These are phyloP conservation scores for Rhinopomastus cyanomelas DNA, from an alignment of 2,113 vertebrate species.

Conservation along the genomic window DNA sequence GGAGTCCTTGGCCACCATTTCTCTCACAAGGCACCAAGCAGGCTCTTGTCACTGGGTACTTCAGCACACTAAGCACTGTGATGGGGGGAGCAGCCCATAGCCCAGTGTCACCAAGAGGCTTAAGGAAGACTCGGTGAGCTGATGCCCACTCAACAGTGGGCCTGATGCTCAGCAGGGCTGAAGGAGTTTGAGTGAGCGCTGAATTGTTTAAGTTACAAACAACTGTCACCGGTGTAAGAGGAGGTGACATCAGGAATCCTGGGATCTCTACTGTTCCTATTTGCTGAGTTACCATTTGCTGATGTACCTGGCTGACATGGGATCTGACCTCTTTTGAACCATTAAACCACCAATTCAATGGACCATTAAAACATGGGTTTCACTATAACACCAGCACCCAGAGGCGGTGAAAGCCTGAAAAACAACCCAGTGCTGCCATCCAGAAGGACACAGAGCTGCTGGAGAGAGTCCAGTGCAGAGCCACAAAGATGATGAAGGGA, in stretches of 20 bases:
- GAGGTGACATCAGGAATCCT: neutral
- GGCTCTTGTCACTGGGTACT: neutral
- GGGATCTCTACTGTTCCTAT: neutral
- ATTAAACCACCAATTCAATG: neutral
- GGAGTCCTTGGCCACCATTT: neutral
- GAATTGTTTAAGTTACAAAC: neutral
- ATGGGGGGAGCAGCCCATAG: neutral
- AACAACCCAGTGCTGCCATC: neutral
- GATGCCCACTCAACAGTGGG: neutral
- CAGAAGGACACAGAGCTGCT: too few relatives aligned
- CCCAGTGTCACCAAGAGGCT: neutral
- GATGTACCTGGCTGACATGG: neutral
- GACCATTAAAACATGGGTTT: neutral
- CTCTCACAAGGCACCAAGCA: neutral
- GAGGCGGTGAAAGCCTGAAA: neutral
- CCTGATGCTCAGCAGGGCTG: neutral
- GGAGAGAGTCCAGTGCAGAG: too few relatives aligned
- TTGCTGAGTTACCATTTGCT: neutral
- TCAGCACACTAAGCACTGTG: accelerated
- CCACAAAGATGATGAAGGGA: too few relatives aligned
- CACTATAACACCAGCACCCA: neutral
- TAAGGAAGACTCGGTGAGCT: neutral
- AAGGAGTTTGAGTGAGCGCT: neutral
- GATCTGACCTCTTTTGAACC: neutral
- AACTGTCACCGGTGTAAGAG: neutral